Conservation (phyloP, 35 echinoderm and acorn worm species). For the Eucidaris tribuloides region DNA sequence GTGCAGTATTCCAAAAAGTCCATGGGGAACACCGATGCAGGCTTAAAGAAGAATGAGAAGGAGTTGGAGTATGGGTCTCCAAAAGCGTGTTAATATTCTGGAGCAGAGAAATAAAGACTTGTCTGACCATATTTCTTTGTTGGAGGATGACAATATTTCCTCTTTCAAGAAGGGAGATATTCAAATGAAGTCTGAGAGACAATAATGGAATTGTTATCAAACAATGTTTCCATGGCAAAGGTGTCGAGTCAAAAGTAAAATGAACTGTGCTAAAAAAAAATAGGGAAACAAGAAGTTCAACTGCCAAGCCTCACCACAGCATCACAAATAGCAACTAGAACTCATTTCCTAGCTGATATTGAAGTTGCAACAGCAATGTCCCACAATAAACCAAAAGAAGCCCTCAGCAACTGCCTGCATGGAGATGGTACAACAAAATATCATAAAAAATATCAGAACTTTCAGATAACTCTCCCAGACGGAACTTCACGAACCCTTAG, state of each 20-base stretch:
- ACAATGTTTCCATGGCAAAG: slow-evolving; percentile 48
- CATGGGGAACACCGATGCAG: background rate
- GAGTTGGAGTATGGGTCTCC: background rate
- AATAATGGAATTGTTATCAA: slow-evolving; percentile 47
- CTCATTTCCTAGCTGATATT: slow-evolving; percentile 30
- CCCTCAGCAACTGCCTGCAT: slow-evolving; percentile 36
- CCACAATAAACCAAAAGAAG: background rate
- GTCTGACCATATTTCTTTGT: background rate
- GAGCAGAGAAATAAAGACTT: background rate
- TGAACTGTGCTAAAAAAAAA: slow-evolving; percentile 21
- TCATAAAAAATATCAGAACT: slow-evolving; percentile 70
- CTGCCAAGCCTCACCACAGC: background rate
- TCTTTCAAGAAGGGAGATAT: slow-evolving; percentile 38
- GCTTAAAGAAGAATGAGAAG: background rate
- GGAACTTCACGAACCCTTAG: slow-evolving; percentile 8
- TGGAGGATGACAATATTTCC: background rate
- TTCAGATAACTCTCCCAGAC: slow-evolving; percentile 50
- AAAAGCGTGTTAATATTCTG: background rate
- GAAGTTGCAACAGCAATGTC: slow-evolving; percentile 39
- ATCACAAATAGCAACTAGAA: slow-evolving; percentile 7
- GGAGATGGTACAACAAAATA: slow-evolving; percentile 64
- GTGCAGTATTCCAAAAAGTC: background rate
- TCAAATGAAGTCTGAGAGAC: slow-evolving; percentile 37
- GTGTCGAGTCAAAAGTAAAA: slow-evolving; percentile 26
- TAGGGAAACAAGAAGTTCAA: slow-evolving; percentile 20